Base-by-base conservation (phyloP, 2,113 vertebrate genomes). In the Melozone crissalis region DNA sequence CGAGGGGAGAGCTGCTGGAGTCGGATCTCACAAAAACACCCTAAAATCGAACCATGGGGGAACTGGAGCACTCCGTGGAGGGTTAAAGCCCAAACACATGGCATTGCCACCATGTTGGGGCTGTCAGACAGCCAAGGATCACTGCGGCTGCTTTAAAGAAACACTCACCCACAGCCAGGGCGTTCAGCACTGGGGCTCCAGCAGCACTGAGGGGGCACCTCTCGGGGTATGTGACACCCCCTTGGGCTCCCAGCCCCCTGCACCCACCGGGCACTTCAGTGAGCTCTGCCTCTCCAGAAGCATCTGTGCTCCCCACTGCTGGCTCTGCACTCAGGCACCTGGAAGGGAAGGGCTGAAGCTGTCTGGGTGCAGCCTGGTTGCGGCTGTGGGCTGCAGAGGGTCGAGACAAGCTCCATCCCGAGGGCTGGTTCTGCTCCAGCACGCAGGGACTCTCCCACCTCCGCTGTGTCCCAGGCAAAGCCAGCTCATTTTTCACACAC, bases 251-350 rank as follows among this genome's bases (percentile, higher is more conserved):
- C 9, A 37, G 43, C 33, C 39, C 68, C 14, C 41, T 21, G 43
- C 30, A 46, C 47, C 13, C 62, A 8, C 8, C 0, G 0, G 22
- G 22, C 4, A 1, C 23, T 17, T 24, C 10, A 24, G 27, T 0
- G 31, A 67, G 65, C 20, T 49, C 13, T 2, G 3, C 58, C n/a
- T 58, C 68, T n/a, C n/a, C 35, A 11, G 26, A 0, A 0, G 26
- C 78, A 2, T 13, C n/a, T 11, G 4, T 3, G 10, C 82, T 63
- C 31, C 35, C 55, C 41, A 4, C 35, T 2, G 44, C 6, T 3
- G 24, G 3, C 55, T 69, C 46, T 0, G 1, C 57, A 2, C 46
- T 31, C 5, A 1, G 30, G 22, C 43, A 20, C 27, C 4, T 1
- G 7, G 2, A 39, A 33, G 39, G 54, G 44, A 20, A 65, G 51